Percentiles rank a stretch among this genome's conserved stretches.
Conservation (phyloP, 2,113 vertebrate species). For the Cyanoliseus patagonus region DNA sequence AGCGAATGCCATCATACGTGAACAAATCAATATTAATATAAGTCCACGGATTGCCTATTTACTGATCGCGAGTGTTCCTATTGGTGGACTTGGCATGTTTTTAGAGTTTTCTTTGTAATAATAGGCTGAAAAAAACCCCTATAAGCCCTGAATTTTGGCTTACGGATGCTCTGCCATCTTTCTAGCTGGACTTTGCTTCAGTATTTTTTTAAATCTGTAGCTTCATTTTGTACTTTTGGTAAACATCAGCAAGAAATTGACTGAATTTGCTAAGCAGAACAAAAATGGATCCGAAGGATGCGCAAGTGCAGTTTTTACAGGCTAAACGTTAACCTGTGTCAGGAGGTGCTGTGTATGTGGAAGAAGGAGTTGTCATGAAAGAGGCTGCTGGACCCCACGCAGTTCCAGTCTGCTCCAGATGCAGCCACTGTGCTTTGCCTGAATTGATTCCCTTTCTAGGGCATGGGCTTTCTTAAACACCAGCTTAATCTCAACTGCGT, state of each 20-base stretch:
- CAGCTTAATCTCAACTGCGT: background rate
- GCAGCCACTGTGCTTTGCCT: background rate
- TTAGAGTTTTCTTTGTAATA: constrained; percentile 4
- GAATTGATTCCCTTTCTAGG: background rate
- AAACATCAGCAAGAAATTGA: constrained; percentile 7
- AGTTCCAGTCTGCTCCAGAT: background rate
- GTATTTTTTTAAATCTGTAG: constrained; percentile 1
- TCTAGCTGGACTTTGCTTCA: background rate
- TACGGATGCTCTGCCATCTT: background rate
- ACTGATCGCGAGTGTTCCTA: too few relatives aligned
- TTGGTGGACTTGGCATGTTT: background rate
- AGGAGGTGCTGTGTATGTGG: constrained; percentile 3
- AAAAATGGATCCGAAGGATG: background rate
- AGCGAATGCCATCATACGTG: too few relatives aligned
- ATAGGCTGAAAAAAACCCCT: background rate
- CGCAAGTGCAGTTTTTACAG: background rate
- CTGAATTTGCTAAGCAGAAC: background rate
- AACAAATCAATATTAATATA: too few relatives aligned
- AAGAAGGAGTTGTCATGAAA: background rate
- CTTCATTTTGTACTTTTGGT: background rate
- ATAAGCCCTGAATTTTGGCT: constrained; percentile 3
- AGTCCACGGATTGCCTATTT: too few relatives aligned
- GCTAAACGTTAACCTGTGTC: background rate
- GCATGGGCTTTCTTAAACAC: background rate
- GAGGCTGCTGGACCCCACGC: background rate